phyloP scores from a whole-genome alignment of 2,888 invertebrate species.

The Fissipunctia ypsillon region DNA sequence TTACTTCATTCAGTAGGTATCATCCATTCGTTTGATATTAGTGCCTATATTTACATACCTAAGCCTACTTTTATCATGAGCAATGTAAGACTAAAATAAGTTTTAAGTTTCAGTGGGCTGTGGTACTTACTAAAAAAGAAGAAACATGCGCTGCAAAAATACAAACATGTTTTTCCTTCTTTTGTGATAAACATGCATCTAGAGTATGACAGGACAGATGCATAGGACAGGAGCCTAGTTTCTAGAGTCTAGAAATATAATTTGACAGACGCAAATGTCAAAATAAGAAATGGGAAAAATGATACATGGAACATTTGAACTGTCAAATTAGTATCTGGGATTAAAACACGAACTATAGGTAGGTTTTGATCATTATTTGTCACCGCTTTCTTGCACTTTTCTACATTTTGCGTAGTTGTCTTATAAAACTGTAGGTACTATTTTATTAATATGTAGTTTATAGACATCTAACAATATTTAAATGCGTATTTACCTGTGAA shows the following conservation, averaged over 20 bases:
- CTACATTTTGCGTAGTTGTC: not conserved
- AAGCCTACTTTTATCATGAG: not conserved
- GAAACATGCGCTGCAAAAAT: not conserved
- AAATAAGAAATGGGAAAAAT: no score
- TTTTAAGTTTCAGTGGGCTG: not conserved
- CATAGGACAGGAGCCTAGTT: not conserved
- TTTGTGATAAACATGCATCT: not conserved
- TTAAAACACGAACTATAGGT: no score
- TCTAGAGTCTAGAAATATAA: not conserved
- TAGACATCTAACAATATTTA: not conserved
- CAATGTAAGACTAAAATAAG: not conserved
- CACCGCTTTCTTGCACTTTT: not conserved
- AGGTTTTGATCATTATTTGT: not conserved
- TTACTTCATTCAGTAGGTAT: not conserved
- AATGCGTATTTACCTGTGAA: constrained; percentile 91
- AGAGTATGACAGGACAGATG: not conserved
- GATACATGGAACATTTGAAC: no score
- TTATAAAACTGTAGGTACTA: not conserved
- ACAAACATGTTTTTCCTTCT: not conserved
- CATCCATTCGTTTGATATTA: no score
- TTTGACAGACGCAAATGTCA: no score
- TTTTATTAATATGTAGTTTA: not conserved
- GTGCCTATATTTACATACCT: no score
- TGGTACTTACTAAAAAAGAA: not conserved
- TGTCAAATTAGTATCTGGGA: no score